Evolutionary conservation across 1,140 invertebrate species (phyloP), one percentile per base, ranked within the genome.

Genomic region (Cecropterus lyciades): DNA sequence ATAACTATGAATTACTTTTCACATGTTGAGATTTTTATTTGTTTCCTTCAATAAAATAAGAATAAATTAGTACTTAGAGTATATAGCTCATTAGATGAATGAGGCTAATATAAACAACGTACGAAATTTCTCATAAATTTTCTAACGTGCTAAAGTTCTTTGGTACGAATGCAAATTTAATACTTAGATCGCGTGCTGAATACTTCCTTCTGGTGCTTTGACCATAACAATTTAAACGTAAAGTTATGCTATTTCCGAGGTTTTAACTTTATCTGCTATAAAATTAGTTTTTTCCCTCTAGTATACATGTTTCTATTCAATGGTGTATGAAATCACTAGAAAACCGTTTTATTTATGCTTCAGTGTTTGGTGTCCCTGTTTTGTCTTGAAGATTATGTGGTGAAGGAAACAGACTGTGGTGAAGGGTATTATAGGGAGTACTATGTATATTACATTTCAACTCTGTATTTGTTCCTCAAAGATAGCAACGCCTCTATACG

Each of bases 71-170:
- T 33, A 33, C 1, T 3, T 3, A 8, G 1, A 6, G 9, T 33
- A 6, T 9, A 33, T 33, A 33, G 30, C 30, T 33, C 30, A 33
- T 33, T 33, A 33, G 6, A 33, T 33, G 30, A 33, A 33, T 33
- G 30, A 33, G 30, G 30, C 30, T 33, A 46, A 6, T 49, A 13
- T 49, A 49, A 51, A 30, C 13, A 51, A 14, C 6, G 13, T 51
- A 51, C 5, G 13, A 51, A 51, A n/a, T 51, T 51, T 51, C 48
- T 11, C 48, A 51, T 51, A 51, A 51, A 51, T 51, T 51, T 51
- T 51, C 20, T 51, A 30, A 16, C 24, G 24, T 51, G 24, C 20
- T 51, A 51, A 51, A 51, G n/a, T 51, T 27, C 48, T 13, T 37
- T 37, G 4, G 48, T 13, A 27, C 24, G 20, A 30, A 51, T 7